Evolutionary conservation across 2,888 invertebrate species (phyloP).

Genomic region (Tachina grossa): DNA sequence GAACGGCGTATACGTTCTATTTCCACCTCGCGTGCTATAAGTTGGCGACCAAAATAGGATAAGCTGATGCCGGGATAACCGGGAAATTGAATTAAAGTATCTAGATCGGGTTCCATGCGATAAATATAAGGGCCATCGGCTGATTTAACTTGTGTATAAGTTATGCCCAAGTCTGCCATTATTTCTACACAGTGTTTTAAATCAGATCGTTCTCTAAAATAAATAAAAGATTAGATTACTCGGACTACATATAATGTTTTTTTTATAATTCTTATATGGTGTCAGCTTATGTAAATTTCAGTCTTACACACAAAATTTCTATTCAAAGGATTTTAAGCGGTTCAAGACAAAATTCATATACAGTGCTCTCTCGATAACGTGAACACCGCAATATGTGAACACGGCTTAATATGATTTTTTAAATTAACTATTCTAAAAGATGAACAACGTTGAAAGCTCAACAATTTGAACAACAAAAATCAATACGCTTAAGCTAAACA

Average conservation of each 20-base stretch:
- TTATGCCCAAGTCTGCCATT: constrained; percentile 95
- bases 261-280: neutral
- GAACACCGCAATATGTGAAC: too few species aligned
- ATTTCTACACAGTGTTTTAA: constrained; percentile 89
- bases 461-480: too few species aligned
- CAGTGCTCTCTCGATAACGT: too few species aligned
- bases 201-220: constrained; percentile 83
- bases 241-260: too few species aligned
- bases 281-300: neutral
- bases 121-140: constrained; percentile 90
- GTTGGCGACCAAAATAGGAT: constrained; percentile 89
- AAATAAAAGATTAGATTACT: neutral
- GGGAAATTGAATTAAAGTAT: constrained; percentile 83
- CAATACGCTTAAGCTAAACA: too few species aligned
- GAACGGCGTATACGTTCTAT: constrained; percentile 88
- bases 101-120: constrained; percentile 90
- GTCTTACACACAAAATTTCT: too few species aligned
- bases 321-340: too few species aligned
- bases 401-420: too few species aligned
- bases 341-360: too few species aligned
- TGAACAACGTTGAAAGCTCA: too few species aligned
- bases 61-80: constrained; percentile 82
- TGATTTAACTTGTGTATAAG: constrained; percentile 90
- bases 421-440: too few species aligned
- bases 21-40: constrained; percentile 92